These are phyloP conservation scores for Oenanthe melanoleuca DNA, from an alignment of 2,113 vertebrate genomes.

Conservation along the genomic window DNA sequence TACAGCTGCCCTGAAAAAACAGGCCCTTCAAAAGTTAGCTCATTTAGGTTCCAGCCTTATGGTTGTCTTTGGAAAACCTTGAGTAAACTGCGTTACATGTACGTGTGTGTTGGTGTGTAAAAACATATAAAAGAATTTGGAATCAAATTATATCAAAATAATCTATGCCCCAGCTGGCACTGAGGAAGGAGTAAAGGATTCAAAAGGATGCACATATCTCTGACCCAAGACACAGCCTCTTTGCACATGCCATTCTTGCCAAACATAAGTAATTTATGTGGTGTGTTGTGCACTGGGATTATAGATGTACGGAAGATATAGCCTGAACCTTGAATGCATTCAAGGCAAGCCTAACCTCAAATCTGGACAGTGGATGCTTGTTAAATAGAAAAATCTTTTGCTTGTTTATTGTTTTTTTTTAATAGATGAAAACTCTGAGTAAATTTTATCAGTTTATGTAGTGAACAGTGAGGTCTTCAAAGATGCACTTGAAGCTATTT, in stretches of 20 bases:
- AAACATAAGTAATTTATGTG: not conserved
- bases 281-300: not conserved
- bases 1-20: not conserved
- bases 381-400: not conserved
- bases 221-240: not conserved
- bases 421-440: not conserved
- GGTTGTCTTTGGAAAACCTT: not conserved
- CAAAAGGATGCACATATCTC: not conserved
- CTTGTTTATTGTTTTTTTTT: not conserved
- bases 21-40: not conserved
- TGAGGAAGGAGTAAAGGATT: not conserved
- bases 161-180: not conserved
- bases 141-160: not conserved
- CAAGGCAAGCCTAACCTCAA: not conserved
- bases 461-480: not conserved
- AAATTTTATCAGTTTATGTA: not conserved
- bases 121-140: not conserved
- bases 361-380: fast-evolving
- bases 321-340: not conserved
- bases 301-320: not conserved
- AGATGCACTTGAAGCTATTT: not conserved
- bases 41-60: not conserved
- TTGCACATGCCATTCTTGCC: not conserved
- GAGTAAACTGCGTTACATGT: not conserved
- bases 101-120: not conserved